phyloP scores from a whole-genome alignment of 2,113 vertebrate species.

The Euleptes europaea region DNA sequence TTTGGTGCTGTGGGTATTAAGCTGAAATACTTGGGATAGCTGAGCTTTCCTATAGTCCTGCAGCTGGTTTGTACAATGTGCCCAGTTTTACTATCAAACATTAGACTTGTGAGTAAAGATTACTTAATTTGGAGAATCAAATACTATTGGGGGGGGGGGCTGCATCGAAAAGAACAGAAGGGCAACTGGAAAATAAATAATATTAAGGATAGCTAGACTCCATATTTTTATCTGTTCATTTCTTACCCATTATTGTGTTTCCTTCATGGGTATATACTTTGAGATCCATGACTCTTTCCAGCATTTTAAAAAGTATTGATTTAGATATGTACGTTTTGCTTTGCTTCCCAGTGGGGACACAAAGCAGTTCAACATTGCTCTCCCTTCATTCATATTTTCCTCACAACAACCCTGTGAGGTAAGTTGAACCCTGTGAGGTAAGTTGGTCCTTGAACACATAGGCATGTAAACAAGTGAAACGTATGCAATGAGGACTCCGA shows the following conservation, averaged over 20 bases:
- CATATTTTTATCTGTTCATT: conserved; percentile 49
- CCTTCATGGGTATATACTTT: conserved; percentile 38
- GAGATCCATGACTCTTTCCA: too few species aligned
- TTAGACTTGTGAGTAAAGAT: conserved; percentile 21
- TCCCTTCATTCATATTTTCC: too few species aligned
- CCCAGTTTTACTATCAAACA: conserved; percentile 52
- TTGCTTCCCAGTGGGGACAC: too few species aligned
- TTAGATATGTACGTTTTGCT: too few species aligned
- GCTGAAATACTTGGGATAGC: conserved; percentile 52
- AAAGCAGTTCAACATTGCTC: too few species aligned
- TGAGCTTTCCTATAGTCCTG: conserved; percentile 42
- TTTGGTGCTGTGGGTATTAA: conserved; percentile 55
- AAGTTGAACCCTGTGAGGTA: too few species aligned
- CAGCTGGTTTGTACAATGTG: conserved; percentile 51
- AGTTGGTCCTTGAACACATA: neutral
- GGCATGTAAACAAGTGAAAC: neutral
- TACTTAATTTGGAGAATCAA: conserved; percentile 58
- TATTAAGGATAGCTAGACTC: conserved; percentile 46
- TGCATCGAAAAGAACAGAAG: conserved; percentile 19
- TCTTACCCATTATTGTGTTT: conserved; percentile 54
- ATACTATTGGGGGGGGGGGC: conserved; percentile 1
- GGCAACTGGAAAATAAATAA: conserved; percentile 50
- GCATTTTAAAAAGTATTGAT: too few species aligned
- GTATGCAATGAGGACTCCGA: neutral
- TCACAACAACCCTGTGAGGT: too few species aligned